Percentiles rank a stretch among this genome's conserved stretches.
These are phyloP conservation scores for Neoaliturus tenellus DNA, from an alignment of 2,888 invertebrate species.

Conservation along the genomic window DNA sequence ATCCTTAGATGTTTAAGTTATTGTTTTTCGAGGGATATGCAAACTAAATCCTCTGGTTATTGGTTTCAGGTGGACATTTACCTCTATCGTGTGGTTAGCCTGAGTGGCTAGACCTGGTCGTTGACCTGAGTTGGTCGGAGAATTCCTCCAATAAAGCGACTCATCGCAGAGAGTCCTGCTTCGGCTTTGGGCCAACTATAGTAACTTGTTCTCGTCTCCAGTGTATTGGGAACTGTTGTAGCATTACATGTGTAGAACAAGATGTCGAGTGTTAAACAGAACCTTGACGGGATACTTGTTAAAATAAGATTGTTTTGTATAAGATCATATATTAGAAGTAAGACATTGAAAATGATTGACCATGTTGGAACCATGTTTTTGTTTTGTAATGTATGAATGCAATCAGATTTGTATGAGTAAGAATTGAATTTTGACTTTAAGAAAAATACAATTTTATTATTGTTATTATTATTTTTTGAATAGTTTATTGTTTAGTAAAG, in stretches of 20 bases:
- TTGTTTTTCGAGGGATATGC: too few relatives aligned
- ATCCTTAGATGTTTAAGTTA: too few relatives aligned
- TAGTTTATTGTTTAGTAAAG: too few relatives aligned
- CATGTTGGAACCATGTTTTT: not conserved
- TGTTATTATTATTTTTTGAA: too few relatives aligned
- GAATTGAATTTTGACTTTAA: too few relatives aligned
- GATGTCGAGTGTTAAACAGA: not conserved
- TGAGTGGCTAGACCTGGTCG: not conserved
- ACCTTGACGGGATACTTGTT: not conserved
- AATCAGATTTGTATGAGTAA: too few relatives aligned
- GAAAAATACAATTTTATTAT: too few relatives aligned
- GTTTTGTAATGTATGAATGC: too few relatives aligned
- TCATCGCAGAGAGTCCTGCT: not conserved
- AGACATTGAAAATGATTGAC: not conserved
- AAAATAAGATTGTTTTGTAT: not conserved
- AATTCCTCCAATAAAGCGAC: not conserved
- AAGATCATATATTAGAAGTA: not conserved
- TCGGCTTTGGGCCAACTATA: not conserved
- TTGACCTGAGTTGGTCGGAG: not conserved
- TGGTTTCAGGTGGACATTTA: slow-evolving; percentile 8
- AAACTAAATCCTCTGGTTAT: not conserved
- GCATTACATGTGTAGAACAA: not conserved
- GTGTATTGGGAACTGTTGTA: not conserved
- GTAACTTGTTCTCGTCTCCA: not conserved
- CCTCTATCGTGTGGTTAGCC: not conserved